phyloP scores from a whole-genome alignment of 1,140 invertebrate genomes.

The Campoletis sonorensis region DNA sequence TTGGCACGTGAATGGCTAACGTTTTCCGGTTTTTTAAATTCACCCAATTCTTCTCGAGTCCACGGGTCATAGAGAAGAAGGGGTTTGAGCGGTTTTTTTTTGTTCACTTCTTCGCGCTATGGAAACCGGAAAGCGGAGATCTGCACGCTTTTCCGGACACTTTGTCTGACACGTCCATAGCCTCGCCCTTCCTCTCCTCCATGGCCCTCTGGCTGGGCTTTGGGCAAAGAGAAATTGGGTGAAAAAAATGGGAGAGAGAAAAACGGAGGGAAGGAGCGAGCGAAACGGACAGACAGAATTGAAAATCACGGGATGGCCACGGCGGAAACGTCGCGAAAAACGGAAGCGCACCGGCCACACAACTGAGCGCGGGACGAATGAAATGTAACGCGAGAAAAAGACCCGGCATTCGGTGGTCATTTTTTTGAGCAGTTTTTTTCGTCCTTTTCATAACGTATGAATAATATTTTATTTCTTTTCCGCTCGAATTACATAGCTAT shows the following conservation, averaged over 20 bases:
- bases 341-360: slow-evolving; percentile 27
- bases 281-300: slow-evolving; percentile 17
- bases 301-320: slow-evolving; percentile 13
- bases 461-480: slow-evolving; percentile 18
- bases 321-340: slow-evolving; percentile 28
- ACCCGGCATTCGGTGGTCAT: slow-evolving; percentile 23
- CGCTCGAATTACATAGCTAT: not conserved
- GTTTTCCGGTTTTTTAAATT: not conserved
- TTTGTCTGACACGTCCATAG: not conserved
- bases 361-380: slow-evolving; percentile 20
- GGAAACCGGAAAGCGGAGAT: slow-evolving; percentile 20
- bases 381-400: slow-evolving; percentile 25
- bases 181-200: not conserved
- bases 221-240: not conserved
- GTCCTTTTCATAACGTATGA: slow-evolving; percentile 14
- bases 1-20: not conserved
- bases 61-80: not conserved
- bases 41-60: not conserved
- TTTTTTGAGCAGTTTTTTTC: not conserved
- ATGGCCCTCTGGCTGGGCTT: not conserved
- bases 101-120: slow-evolving; percentile 4
- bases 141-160: slow-evolving; percentile 21
- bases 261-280: not conserved
- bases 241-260: not conserved
- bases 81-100: not conserved